Conservation (phyloP, 64 coral and sea anemone genomes). For the Cladopsammia gracilis region DNA sequence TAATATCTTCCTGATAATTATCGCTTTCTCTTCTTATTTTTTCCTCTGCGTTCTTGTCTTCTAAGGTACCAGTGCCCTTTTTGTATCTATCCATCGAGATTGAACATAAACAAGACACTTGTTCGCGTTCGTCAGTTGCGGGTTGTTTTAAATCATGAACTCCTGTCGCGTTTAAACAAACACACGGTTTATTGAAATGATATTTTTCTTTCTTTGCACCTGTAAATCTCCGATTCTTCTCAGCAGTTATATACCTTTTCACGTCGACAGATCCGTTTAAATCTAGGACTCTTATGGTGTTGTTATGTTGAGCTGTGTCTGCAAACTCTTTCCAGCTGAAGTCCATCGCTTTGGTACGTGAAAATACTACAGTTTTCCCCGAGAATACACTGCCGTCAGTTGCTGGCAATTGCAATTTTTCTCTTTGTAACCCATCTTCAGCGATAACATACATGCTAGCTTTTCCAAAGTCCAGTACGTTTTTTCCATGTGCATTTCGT, state of each 20-base stretch:
- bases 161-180: neutral
- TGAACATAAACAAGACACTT: neutral
- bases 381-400: neutral
- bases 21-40: neutral
- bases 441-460: constrained; percentile 34
- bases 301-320: neutral
- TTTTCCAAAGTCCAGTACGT: constrained; percentile 3
- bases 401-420: neutral
- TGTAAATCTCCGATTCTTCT: neutral
- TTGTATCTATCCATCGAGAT: neutral
- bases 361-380: neutral
- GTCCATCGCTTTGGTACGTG: constrained; percentile 7
- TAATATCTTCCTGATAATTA: neutral
- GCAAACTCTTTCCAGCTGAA: constrained; percentile 30
- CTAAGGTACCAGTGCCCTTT: neutral
- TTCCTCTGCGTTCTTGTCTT: neutral
- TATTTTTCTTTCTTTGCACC: neutral
- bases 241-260: neutral
- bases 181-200: neutral
- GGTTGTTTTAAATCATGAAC: neutral
- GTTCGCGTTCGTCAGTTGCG: neutral
- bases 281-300: constrained; percentile 2
- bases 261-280: neutral
- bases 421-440: neutral
- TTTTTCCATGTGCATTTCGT: neutral